Base-by-base conservation (phyloP, 2,797 vertebrate species). In the Sebastes iracundus region DNA sequence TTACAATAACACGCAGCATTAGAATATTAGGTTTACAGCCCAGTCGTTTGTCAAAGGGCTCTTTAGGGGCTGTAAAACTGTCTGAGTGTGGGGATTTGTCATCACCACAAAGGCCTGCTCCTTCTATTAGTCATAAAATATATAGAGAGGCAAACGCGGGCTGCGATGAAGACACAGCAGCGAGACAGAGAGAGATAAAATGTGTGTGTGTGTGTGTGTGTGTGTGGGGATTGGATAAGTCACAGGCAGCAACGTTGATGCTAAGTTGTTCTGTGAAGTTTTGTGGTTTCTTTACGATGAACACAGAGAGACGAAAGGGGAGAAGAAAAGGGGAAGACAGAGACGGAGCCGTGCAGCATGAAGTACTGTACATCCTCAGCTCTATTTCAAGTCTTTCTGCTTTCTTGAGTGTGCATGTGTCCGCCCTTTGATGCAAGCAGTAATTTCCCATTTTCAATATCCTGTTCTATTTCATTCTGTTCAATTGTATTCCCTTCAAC, bases 31-130 rank as follows among this genome's bases (percentile, higher is more conserved):
- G 95, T 98, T 97, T 98, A 97, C 97, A 95, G 96, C 96, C 95
- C 95, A 88, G 95, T 94, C 91, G 82, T 96, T 96, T 95, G 93
- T 96, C 94, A 96, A 94, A 95, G 95, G 95, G 96, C 96, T 97
- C 97, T 97, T 97, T 97, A 97, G 95, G 94, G 96, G 97, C 96
- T 96, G 87, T 99, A 98, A 99, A 99, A 94, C 95, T 97, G 97
- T 97, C 97, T 92, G 87, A 91, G 93, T 91, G 91, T 91, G 90
- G 95, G 96, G 95, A 97, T 97, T 96, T 97, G 97, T 97, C 96
- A 97, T 92, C 93, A 91, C 71, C 96, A 97, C 96, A 96, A 96
- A 96, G 93, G 93, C 95, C 93, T 90, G 93, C 94, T 96, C 95
- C 96, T 96, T 88, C 95, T 96, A 96, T 97, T 97, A 97, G 96